Percentiles rank a stretch among this genome's conserved stretches.
Evolutionary conservation across 1,140 invertebrate genomes (phyloP).

Genomic region (Arion vulgaris): DNA sequence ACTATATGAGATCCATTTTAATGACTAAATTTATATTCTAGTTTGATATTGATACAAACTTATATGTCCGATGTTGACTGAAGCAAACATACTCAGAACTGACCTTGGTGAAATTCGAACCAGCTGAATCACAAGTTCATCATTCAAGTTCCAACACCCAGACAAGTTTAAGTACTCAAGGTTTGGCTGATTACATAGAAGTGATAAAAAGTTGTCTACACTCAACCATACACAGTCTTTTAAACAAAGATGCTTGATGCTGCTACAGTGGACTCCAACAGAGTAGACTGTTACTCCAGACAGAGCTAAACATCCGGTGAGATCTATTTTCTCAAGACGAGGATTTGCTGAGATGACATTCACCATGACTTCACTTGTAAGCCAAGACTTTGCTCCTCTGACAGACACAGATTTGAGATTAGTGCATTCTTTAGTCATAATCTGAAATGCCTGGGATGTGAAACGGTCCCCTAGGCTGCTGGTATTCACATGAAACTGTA

Average conservation of each 20-base stretch:
- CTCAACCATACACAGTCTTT: slow-evolving; percentile 70
- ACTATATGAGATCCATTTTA: no score
- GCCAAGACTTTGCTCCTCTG: slow-evolving; percentile 68
- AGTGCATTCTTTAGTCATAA: slow-evolving; percentile 54
- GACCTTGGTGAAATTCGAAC: slow-evolving; percentile 62
- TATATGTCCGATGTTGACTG: no score
- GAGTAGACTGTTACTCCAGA: slow-evolving; percentile 61
- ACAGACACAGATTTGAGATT: slow-evolving; percentile 57
- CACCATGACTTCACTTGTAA: slow-evolving; percentile 61
- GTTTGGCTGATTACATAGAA: slow-evolving; percentile 56
- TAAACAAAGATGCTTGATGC: slow-evolving; percentile 57
- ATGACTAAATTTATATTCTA: no score
- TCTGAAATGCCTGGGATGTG: slow-evolving; percentile 51
- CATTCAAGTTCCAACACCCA: slow-evolving; percentile 72
- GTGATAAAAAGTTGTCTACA: slow-evolving; percentile 56
- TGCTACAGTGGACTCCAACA: slow-evolving; percentile 56
- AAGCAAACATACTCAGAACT: no score
- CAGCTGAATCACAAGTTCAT: slow-evolving; percentile 63
- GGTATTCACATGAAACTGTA: slow-evolving; percentile 52
- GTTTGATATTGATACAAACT: no score
- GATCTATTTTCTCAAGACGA: slow-evolving; percentile 58
- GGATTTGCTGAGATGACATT: slow-evolving; percentile 61
- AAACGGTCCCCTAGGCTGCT: slow-evolving; percentile 47
- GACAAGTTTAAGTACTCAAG: slow-evolving; percentile 68
- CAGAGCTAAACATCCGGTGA: slow-evolving; percentile 64